Percentiles rank a stretch among this genome's conserved stretches.
These are phyloP conservation scores for Agonopterix arenella DNA, from an alignment of 2,888 invertebrate species.

Conservation along the genomic window DNA sequence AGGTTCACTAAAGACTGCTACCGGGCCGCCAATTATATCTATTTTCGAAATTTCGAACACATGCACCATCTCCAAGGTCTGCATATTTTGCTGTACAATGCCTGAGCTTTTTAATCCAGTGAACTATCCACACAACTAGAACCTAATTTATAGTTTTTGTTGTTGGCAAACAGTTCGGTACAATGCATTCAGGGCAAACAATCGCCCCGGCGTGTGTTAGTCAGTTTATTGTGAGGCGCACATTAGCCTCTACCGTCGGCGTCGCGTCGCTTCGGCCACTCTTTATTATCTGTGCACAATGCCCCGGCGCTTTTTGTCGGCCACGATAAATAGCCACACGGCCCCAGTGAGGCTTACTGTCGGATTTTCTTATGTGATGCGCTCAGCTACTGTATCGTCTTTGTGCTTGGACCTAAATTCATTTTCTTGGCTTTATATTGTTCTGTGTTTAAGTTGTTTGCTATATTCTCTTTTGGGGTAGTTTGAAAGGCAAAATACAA, in stretches of 20 bases:
- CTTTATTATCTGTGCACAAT: conserved; percentile 8
- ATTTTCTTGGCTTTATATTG: not conserved
- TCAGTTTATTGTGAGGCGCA: not conserved
- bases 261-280: conserved; percentile 1
- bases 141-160: too few relatives aligned
- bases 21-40: too few relatives aligned
- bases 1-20: too few relatives aligned
- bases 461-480: too few relatives aligned
- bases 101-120: too few relatives aligned
- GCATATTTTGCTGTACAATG: too few relatives aligned
- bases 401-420: not conserved
- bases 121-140: too few relatives aligned
- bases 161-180: not conserved
- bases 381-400: not conserved
- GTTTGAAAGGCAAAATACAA: too few relatives aligned
- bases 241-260: not conserved
- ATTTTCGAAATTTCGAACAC: too few relatives aligned
- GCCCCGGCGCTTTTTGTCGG: conserved; percentile 3
- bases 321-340: conserved; percentile 1
- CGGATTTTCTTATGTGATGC: conserved; percentile 5
- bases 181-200: conserved; percentile 5
- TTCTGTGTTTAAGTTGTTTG: too few relatives aligned
- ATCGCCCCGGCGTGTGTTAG: not conserved
- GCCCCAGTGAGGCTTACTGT: conserved; percentile 5
- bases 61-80: too few relatives aligned